Evolutionary conservation across 2,888 invertebrate genomes (phyloP).

Genomic region (Agrilus cyanescens): DNA sequence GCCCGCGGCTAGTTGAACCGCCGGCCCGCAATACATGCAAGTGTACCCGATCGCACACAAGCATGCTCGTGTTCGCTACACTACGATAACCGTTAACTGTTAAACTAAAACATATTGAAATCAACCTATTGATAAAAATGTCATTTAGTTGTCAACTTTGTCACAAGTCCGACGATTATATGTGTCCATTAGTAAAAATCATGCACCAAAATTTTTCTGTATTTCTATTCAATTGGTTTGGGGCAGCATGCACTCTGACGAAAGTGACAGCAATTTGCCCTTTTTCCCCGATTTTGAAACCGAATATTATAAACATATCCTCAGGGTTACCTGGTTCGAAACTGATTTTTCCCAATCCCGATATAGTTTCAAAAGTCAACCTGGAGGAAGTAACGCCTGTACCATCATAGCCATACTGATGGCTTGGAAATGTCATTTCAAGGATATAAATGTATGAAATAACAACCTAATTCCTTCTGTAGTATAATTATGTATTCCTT

Average conservation of each 20-base stretch:
- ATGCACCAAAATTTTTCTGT: neutral
- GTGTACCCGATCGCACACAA: no score
- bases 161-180: no score
- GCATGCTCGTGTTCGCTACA: no score
- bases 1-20: no score
- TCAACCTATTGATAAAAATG: no score
- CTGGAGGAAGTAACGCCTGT: slow-evolving; percentile 47
- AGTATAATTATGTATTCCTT: no score
- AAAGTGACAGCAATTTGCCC: slow-evolving; percentile 17
- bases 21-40: no score
- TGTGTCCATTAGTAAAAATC: no score
- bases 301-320: slow-evolving; percentile 22
- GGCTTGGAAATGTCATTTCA: slow-evolving; percentile 35
- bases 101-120: no score
- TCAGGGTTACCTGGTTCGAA: slow-evolving; percentile 41
- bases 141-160: no score
- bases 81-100: no score
- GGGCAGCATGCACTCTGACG: neutral
- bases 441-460: slow-evolving; percentile 25
- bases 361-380: slow-evolving; percentile 37
- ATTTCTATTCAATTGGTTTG: neutral
- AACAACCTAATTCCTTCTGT: neutral
- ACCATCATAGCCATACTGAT: slow-evolving; percentile 47
- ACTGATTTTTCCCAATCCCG: slow-evolving; percentile 46
- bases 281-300: slow-evolving; percentile 33